These are phyloP conservation scores for Microplitis deprimator DNA, from an alignment of 2,888 invertebrate species.

Conservation along the genomic window DNA sequence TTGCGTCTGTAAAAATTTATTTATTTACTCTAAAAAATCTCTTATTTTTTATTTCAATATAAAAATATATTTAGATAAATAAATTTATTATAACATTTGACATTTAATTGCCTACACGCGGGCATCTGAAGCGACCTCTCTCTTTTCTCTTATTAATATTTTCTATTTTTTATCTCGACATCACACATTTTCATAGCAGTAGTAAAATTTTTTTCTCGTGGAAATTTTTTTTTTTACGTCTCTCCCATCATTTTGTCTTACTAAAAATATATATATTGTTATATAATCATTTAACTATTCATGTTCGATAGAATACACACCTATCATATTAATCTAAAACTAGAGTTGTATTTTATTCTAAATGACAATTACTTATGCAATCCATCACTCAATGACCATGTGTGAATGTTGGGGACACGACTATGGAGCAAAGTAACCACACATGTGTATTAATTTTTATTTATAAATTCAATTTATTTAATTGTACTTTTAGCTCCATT, in stretches of 20 bases:
- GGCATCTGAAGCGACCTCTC: constrained; percentile 13
- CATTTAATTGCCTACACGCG: constrained; percentile 18
- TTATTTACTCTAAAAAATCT: no score
- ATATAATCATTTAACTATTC: constrained; percentile 45
- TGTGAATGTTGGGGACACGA: constrained; percentile 36
- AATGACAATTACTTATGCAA: constrained; percentile 68
- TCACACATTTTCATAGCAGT: background rate
- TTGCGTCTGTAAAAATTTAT: no score
- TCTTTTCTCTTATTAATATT: background rate
- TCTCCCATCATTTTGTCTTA: background rate
- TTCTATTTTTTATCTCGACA: background rate
- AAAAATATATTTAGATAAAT: background rate
- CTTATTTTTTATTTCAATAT: no score
- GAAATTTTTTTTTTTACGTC: background rate
- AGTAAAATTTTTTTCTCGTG: background rate
- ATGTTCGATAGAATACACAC: constrained; percentile 33
- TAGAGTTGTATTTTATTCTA: constrained; percentile 53
- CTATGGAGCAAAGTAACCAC: background rate
- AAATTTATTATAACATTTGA: constrained; percentile 6
- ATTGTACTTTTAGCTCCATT: background rate
- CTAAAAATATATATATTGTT: constrained; percentile 30
- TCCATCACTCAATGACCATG: constrained; percentile 42
- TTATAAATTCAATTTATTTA: background rate
- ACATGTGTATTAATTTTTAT: background rate
- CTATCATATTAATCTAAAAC: constrained; percentile 47